These are phyloP conservation scores for Ploceus nigricollis DNA, from an alignment of 2,113 vertebrate genomes.

Conservation along the genomic window DNA sequence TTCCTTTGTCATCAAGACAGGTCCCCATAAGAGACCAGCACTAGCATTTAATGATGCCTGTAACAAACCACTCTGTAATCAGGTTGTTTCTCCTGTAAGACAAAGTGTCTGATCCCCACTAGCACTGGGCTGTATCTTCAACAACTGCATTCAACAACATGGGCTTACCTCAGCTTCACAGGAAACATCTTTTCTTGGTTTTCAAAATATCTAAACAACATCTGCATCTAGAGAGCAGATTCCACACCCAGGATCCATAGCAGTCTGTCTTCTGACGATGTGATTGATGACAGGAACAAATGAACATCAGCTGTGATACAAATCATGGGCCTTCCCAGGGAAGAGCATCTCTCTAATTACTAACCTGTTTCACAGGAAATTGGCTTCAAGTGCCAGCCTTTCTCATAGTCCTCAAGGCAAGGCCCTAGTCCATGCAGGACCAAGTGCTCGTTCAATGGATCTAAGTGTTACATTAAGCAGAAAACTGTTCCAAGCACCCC, in stretches of 20 bases:
- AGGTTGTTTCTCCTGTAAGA: neutral
- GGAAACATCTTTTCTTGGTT: neutral
- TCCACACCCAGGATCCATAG: neutral
- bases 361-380: neutral
- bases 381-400: neutral
- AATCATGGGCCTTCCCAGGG: neutral
- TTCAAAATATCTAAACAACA: neutral
- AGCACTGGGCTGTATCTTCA: neutral
- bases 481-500: neutral
- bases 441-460: neutral
- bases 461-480: neutral
- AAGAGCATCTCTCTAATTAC: neutral
- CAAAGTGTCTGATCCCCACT: neutral
- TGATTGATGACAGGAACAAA: conserved; percentile 29
- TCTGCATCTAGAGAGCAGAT: neutral
- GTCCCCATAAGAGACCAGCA: neutral
- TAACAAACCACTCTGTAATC: neutral
- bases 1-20: neutral
- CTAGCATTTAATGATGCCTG: neutral
- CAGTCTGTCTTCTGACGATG: neutral
- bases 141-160: neutral
- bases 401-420: neutral
- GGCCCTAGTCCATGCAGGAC: neutral
- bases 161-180: conserved; percentile 41
- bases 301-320: neutral